Conservation (phyloP, 1,140 invertebrate species). For the Papilio aristodemus region DNA sequence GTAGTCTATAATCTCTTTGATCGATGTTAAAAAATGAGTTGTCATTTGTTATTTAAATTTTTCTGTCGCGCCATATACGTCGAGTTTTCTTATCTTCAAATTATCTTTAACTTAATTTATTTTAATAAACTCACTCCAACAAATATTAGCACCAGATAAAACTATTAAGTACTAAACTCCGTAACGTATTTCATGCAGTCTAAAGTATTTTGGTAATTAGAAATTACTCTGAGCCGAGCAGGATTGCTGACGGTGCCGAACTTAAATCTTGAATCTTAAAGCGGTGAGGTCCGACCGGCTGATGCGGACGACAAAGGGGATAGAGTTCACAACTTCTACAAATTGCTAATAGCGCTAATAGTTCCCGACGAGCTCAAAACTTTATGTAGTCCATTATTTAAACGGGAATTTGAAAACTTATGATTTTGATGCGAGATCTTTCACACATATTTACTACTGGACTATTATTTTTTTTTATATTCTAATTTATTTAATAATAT, state of each 20-base stretch:
- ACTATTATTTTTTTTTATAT: no score
- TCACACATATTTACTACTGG: no score
- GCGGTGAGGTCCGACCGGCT: background rate
- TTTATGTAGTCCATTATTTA: conserved; percentile 15
- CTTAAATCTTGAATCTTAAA: background rate
- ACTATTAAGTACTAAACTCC: background rate
- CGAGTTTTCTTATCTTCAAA: no score
- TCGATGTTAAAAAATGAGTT: no score
- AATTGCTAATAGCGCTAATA: conserved; percentile 19
- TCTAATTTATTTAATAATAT: no score
- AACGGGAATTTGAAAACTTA: conserved; percentile 12
- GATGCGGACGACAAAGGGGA: background rate
- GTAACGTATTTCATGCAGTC: background rate
- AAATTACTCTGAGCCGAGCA: background rate
- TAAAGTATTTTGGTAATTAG: conserved; percentile 13
- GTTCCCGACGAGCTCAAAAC: conserved; percentile 7
- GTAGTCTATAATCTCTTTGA: no score
- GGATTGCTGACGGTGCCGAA: background rate
- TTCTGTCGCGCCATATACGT: no score
- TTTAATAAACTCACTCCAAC: no score
- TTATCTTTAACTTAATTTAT: no score
- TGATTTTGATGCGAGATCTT: background rate
- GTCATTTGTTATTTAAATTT: no score
- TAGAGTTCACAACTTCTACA: conserved; percentile 5
- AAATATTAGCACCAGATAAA: no score